Base-by-base conservation (phyloP, 1,140 invertebrate genomes). In the Proctacanthus coquilletti region DNA sequence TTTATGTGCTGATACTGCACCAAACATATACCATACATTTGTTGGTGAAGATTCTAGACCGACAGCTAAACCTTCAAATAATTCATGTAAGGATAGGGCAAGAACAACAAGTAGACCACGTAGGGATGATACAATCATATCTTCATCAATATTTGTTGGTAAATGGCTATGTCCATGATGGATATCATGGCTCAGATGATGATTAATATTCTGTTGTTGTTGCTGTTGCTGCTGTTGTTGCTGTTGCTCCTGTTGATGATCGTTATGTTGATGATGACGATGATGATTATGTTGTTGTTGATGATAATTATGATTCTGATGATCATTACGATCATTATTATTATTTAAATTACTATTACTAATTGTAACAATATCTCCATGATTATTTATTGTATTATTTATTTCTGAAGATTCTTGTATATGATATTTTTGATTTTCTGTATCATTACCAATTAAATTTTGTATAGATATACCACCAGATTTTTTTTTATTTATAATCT, bases 21-120 rank as follows among this genome's bases (percentile, higher is more conserved):
- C 74, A 41, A 91, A 80, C 68, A 88, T 74, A 50, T 77, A 78
- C 77, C 82, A 86, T 5, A 89, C 79, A 31, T 75, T 67, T 2
- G 61, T 54, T 5, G 74, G 60, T 8, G 71, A 69, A 14, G 65
- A 64, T 56, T 89, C 84, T 15, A 92, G 63, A 8, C 87, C 87
- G 39, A 93, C 79, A 15, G 87, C 81, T 38, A 93, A 69, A 18
- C 89, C 89, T 70, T 95, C 89, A 50, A 95, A 89, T 0, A 92
- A 63, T 45, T 89, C 84, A 53, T 95, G 89, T 36, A 93, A 75
- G 4, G 86, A 88, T 9, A 95, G 64, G 2, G 88, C 88, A 17
- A 88, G 61, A 1, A 93, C 80, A 38, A 91, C 78, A 31, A 89
- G 62, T 13, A 86, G 55, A 17, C 82, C 78, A 39, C 80, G 62